Base-by-base conservation (phyloP, 92 coral and sea anemone species). In the Anthopleura xanthogrammica region DNA sequence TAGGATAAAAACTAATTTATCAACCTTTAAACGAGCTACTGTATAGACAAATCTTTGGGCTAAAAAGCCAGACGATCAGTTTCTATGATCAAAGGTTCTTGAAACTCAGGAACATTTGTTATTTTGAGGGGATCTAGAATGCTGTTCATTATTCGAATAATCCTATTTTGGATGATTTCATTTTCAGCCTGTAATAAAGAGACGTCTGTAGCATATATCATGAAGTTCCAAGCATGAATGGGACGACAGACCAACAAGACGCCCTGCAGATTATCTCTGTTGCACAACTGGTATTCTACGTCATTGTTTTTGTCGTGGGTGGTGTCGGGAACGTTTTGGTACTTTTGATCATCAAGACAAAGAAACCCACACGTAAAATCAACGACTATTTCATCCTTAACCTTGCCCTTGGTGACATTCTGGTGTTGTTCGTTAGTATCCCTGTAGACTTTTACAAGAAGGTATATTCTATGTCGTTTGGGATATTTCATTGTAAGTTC, bases 341-440 rank as follows among this genome's bases (percentile, higher is more conserved):
- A 8, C 80, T 93, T 12, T 79, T 93, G 24, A 87, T 93, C 52
- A 86, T 93, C 74, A 73, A 81, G 62, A 82, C 81, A 88, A 93
- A 93, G 91, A 86, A 87, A 41, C 78, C 36, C 24, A 76, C 83
- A 36, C 92, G 91, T 8, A 93, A 88, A 72, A 86, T 85, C 76
- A 93, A 93, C 74, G 97, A 93, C 82, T 88, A 84, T 78, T 93
- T 91, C 83, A 88, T 93, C 72, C 82, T 93, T 42, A 93, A 85
- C 54, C 88, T 93, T 23, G 97, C 94, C 12, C 52, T 90, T 0
- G 85, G 89, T 4, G 97, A 93, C 71, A 77, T 89, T 13, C 85
- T 83, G 16, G 90, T 91, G 58, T 72, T 93, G 22, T 86, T 84
- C 17, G 76, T 89, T 20, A 91, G 97, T 80, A 91, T 91, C 43